Base-by-base conservation (phyloP, 2,113 vertebrate species). In the Neodontobutis hainanensis region DNA sequence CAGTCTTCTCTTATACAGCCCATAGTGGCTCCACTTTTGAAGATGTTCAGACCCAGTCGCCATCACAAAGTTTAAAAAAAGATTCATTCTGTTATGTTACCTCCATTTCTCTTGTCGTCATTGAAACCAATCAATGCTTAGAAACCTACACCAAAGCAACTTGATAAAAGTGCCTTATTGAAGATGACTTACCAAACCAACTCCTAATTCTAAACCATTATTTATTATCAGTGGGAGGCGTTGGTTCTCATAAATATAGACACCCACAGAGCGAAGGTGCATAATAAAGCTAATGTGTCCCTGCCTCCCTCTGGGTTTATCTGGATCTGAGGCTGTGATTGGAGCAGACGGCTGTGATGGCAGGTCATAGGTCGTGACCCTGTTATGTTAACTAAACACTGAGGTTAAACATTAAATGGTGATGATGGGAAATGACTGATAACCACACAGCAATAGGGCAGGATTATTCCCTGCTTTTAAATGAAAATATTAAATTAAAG, bases 311-410 rank as follows among this genome's bases (percentile, higher is more conserved):
- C 82, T 52, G 84, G 62, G 56, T 59, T 64, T 80, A 78, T 70
- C 61, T 84, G 87, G 79, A 84, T 86, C 51, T 65, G 61, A 59
- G 48, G 58, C 58, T 58, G 68, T 86, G 85, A 90, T 87, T 80
- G 87, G 73, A 82, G 77, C 40, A 76, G 85, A 67, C 82, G 47
- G 73, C 74, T 56, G 83, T 84, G 87, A 90, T 87, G 73, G 77
- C 66, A 71, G 84, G 84, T 81, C 84, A 51, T 38, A 73, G 87
- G 85, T 85, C 73, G 65, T 68, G 75, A 71, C 82, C 85, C 68
- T 81, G 84, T 85, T 85, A 85, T 84, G 81, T 87, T 85, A 83
- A 87, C 80, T 82, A 76, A 85, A 76, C 81, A 73, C 36, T 46
- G 77, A 68, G 82, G 77, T 86, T 81, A 90, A 32, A 67, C 27